These are phyloP conservation scores for Tetheella fluctuosa DNA, from an alignment of 2,888 invertebrate species.

Conservation along the genomic window DNA sequence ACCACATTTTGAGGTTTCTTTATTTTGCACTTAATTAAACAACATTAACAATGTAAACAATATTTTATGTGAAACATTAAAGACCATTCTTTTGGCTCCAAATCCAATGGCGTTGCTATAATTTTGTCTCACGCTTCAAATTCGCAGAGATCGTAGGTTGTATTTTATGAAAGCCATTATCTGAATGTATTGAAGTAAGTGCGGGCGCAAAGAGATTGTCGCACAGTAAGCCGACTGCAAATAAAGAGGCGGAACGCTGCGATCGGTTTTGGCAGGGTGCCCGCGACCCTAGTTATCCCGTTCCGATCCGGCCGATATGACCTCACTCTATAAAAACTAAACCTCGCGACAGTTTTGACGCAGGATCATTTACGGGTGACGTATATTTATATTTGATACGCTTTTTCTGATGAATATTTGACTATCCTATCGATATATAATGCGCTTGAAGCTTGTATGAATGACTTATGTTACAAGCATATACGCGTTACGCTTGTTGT, in stretches of 20 bases:
- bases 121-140: neutral
- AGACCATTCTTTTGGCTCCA: neutral
- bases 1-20: too few relatives aligned
- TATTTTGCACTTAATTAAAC: neutral
- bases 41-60: neutral
- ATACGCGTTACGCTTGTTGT: too few relatives aligned
- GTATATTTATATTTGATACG: constrained; percentile 22
- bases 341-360: constrained; percentile 46
- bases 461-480: too few relatives aligned
- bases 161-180: constrained; percentile 31
- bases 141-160: constrained; percentile 4
- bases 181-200: constrained; percentile 51
- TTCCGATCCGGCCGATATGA: constrained; percentile 43
- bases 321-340: constrained; percentile 48
- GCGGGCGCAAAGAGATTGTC: constrained; percentile 53
- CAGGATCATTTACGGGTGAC: constrained; percentile 41
- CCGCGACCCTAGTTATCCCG: constrained; percentile 49
- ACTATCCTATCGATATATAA: neutral
- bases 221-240: constrained; percentile 61
- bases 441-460: too few relatives aligned
- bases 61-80: neutral
- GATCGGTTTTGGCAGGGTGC: constrained; percentile 67
- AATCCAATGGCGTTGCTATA: constrained; percentile 6
- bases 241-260: constrained; percentile 58
- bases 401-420: constrained; percentile 4